Evolutionary conservation across 2,888 invertebrate genomes (phyloP).

Genomic region (Neuroscelio doddi): DNA sequence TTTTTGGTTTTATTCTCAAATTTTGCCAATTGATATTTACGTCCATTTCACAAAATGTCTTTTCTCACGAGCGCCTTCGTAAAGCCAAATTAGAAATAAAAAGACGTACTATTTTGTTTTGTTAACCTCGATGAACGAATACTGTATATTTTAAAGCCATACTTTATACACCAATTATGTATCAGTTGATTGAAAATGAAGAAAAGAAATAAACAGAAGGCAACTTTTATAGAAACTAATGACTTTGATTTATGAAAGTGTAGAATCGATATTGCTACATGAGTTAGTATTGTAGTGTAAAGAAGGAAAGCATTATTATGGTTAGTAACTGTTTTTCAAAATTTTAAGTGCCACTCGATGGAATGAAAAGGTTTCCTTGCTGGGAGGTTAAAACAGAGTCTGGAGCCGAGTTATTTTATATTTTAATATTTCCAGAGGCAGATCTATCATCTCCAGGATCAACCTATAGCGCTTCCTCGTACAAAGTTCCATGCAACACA

Average conservation of each 20-base stretch:
- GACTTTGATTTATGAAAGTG: too few species aligned
- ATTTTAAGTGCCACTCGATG: conserved; percentile 13
- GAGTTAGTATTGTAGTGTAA: too few species aligned
- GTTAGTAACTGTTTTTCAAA: background rate
- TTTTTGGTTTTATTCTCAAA: too few species aligned
- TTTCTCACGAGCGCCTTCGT: conserved; percentile 3
- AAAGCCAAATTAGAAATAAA: conserved; percentile 1
- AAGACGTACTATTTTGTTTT: conserved; percentile 10
- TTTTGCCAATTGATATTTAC: background rate
- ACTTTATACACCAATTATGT: background rate
- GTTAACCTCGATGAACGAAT: conserved; percentile 15
- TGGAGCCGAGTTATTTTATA: conserved; percentile 18
- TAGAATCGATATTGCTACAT: too few species aligned
- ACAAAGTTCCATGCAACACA: conserved; percentile 35
- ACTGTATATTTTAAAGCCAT: conserved; percentile 9
- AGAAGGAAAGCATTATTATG: too few species aligned
- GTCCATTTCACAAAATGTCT: background rate
- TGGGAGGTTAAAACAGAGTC: too few species aligned
- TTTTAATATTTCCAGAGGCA: conserved; percentile 26
- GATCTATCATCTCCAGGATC: conserved; percentile 19
- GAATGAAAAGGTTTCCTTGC: conserved; percentile 6
- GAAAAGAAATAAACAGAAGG: background rate
- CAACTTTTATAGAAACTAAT: too few species aligned
- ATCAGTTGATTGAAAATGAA: background rate
- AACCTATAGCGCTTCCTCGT: conserved; percentile 19